Evolutionary conservation across 2,113 vertebrate species (phyloP).

Genomic region (Axis porcinus): DNA sequence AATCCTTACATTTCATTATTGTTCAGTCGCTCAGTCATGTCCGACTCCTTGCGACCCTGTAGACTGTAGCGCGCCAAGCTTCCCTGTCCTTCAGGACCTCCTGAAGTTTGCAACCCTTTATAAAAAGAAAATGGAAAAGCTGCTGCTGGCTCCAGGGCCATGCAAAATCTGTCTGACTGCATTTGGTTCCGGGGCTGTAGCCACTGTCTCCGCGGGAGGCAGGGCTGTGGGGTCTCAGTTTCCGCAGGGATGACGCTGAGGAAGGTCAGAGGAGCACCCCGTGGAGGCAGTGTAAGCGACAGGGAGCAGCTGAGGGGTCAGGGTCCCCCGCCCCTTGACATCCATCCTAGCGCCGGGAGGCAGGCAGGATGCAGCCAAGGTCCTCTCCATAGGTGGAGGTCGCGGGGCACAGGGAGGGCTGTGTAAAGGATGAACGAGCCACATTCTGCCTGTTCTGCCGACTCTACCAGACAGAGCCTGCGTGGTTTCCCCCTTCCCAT

Average conservation of each 20-base stretch:
- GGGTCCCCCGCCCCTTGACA: not conserved
- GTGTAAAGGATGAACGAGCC: not conserved
- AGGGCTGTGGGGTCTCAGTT: not conserved
- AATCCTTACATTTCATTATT: fast-evolving
- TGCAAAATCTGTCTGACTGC: not conserved
- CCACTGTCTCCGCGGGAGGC: not conserved
- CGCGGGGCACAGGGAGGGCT: not conserved
- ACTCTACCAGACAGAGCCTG: no score
- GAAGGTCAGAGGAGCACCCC: not conserved
- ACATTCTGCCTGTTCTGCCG: not conserved
- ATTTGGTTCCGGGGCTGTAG: not conserved
- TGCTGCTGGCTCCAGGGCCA: no score
- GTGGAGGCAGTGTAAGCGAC: fast-evolving
- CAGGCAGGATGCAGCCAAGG: not conserved
- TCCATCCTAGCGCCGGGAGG: no score
- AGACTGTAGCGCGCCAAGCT: not conserved
- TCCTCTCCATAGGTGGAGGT: not conserved
- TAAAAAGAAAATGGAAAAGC: not conserved
- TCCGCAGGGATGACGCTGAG: not conserved
- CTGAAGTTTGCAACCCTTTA: no score
- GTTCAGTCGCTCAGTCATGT: not conserved
- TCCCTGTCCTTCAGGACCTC: not conserved
- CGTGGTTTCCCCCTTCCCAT: not conserved
- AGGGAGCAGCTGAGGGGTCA: fast-evolving
- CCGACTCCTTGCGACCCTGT: fast-evolving